Evolutionary conservation across 2,113 vertebrate species (phyloP).

Genomic region (Poeciliopsis occidentalis): DNA sequence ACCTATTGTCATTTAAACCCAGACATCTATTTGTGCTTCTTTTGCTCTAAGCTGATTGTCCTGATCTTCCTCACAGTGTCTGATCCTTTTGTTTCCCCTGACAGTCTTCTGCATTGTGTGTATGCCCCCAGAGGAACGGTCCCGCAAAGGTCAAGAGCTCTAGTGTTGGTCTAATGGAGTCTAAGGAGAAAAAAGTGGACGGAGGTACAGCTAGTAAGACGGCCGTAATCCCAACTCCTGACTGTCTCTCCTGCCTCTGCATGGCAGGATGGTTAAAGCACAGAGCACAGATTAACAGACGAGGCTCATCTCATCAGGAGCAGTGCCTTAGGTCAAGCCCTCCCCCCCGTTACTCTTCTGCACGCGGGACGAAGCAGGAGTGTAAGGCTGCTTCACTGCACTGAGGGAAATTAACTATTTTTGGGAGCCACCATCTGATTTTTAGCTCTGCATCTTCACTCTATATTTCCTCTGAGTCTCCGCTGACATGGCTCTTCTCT

Average conservation of each 20-base stretch:
- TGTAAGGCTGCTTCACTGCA: not conserved
- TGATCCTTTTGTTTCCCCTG: not conserved
- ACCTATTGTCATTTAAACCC: not conserved
- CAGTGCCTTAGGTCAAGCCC: constrained; percentile 42
- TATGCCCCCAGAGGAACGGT: not conserved
- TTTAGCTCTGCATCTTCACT: not conserved
- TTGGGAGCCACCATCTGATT: not conserved
- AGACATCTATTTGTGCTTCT: not conserved
- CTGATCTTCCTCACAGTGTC: not conserved
- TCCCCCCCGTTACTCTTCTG: constrained; percentile 23
- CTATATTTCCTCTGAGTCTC: not conserved
- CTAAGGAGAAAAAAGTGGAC: not conserved
- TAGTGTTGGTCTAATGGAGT: not conserved
- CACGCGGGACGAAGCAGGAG: constrained; percentile 3
- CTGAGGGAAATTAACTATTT: not conserved
- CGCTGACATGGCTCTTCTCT: not conserved
- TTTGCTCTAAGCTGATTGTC: not conserved
- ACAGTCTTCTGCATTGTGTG: not conserved
- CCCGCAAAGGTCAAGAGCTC: not conserved
- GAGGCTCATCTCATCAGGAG: constrained; percentile 59
- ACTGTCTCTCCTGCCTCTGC: constrained; percentile 15
- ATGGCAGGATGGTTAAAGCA: constrained; percentile 44
- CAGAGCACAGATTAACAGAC: constrained; percentile 61
- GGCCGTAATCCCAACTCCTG: constrained; percentile 28
- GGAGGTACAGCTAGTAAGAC: not conserved